A percentile compares a stretch with the other conserved stretches of the same genome.
Evolutionary conservation across 2,797 vertebrate genomes (phyloP).

Genomic region (Sebastes nivosus): DNA sequence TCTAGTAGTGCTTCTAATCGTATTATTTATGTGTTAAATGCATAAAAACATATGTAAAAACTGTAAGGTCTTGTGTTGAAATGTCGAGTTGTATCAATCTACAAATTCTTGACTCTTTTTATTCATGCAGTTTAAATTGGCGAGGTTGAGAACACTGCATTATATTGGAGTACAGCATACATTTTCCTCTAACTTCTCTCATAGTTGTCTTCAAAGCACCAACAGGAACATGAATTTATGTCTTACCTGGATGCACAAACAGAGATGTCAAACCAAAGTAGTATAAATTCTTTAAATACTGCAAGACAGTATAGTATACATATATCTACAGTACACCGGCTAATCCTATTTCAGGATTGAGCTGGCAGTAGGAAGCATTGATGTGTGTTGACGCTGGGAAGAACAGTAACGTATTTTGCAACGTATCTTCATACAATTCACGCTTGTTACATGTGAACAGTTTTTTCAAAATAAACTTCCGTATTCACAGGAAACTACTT

Average conservation of each 20-base stretch:
- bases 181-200: neutral
- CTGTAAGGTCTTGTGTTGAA: neutral
- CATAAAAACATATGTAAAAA: neutral
- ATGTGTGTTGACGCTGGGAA: neutral
- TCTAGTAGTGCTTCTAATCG: neutral
- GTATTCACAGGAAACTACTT: no score
- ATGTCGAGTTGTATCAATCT: neutral
- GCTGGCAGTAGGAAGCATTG: neutral
- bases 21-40: neutral
- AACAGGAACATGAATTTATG: neutral
- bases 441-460: no score
- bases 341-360: neutral
- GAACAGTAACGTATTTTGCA: neutral
- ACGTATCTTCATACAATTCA: neutral
- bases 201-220: neutral
- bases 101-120: neutral
- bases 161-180: neutral
- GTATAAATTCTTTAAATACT: neutral
- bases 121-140: neutral
- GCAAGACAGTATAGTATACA: neutral
- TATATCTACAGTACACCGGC: neutral
- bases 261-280: neutral
- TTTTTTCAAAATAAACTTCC: no score
- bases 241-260: neutral
- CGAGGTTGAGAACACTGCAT: neutral